Percentiles rank a stretch among this genome's conserved stretches.
phyloP scores from a whole-genome alignment of 2,797 vertebrate species.

The Coregonus sp. region DNA sequence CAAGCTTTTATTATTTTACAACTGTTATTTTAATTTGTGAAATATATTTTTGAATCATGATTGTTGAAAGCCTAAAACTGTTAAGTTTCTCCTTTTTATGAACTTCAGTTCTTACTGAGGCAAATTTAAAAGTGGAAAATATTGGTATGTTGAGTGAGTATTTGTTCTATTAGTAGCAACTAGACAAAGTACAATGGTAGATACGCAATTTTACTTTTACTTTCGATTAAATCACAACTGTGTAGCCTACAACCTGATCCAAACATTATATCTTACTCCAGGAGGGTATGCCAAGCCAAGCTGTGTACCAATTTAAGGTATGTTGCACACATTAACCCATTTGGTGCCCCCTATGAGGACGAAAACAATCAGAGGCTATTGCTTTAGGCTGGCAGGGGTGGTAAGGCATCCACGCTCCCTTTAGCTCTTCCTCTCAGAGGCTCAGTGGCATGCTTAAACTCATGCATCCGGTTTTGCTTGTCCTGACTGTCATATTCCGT shows the following conservation, averaged over 20 bases:
- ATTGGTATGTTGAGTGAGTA: neutral
- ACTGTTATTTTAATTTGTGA: neutral
- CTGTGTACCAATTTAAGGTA: no score
- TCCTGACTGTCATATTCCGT: constrained; percentile 56
- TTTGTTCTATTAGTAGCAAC: neutral
- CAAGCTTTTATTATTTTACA: neutral
- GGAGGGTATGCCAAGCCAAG: no score
- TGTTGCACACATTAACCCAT: neutral
- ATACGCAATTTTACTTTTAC: no score
- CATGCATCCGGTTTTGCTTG: constrained; percentile 47
- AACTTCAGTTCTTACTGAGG: constrained; percentile 38
- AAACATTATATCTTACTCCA: no score
- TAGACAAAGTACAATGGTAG: neutral
- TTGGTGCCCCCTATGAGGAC: neutral
- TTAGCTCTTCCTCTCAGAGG: constrained; percentile 46
- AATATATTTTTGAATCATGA: neutral
- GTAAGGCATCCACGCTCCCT: constrained; percentile 40
- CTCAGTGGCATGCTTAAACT: constrained; percentile 49
- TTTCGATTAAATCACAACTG: neutral
- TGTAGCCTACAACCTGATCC: no score
- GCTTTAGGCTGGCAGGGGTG: constrained; percentile 12
- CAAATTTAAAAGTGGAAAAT: constrained; percentile 15
- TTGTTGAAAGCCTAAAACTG: constrained; percentile 30
- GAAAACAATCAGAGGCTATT: neutral
- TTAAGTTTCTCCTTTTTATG: constrained; percentile 39